Evolutionary conservation across 1,140 invertebrate genomes (phyloP), one percentile per base, ranked within the genome.

Genomic region (Drosophila mojavensis): DNA sequence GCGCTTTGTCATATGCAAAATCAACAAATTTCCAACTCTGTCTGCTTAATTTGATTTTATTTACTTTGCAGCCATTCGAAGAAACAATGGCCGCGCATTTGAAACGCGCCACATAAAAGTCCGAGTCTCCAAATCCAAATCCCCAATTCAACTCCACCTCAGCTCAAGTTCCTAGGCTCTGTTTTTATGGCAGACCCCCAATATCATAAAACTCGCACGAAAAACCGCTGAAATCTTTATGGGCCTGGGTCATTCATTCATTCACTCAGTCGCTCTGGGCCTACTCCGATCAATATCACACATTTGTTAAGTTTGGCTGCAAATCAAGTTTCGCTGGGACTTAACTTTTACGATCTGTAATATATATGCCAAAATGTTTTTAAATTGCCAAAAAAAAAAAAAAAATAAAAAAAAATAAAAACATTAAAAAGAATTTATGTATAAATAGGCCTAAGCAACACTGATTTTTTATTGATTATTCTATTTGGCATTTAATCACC

Each of bases 1-100:
- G 41, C 65, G 65, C 71, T 78, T 66, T 76, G 79, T 88, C 82
- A 89, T 88, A 89, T 86, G 82, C 82, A 88, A 88, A 86, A 86
- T 78, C 75, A 77, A 77, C 67, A 79, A 71, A 79, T 68, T 69
- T 55, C 26, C 62, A 75, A 68, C 62, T 48, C 51, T 41, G 36
- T 58, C 47, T 70, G 75, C 77, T 65, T 75, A 83, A 84, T 80
- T 84, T 83, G 63, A 83, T 79, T 83, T 85, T 79, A 82, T 83
- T 81, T 65, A 79, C 72, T 80, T 66, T 74, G 1, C 28, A 51
- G 41, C 66, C 70, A 78, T 76, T 79, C 76, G 43, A 77, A 88
- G 47, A 83, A 86, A 86, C 82, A 86, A 86, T 85, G 83, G 75
- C 41, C 43, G 33, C 41, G 68, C 81, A 70, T 83, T 83, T 77